Percentiles rank a stretch among this genome's conserved stretches.
Evolutionary conservation across 64 coral and sea anemone genomes (phyloP).

Genomic region (Stylophora pistillata): DNA sequence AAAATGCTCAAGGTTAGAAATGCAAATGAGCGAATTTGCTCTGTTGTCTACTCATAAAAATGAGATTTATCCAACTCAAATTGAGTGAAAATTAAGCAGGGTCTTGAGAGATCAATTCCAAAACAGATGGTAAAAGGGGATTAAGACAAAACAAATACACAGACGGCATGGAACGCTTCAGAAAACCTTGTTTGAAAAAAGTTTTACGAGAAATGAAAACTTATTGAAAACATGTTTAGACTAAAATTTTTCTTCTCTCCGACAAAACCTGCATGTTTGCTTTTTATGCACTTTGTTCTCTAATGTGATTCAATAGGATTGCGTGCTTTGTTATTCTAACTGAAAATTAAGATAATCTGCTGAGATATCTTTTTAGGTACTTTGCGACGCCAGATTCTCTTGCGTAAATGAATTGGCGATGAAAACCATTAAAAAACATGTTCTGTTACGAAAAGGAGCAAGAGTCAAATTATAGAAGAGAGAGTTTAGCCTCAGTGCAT

Average conservation of each 20-base stretch:
- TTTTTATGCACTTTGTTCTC: background rate
- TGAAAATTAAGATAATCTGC: slow-evolving; percentile 11
- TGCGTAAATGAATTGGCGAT: background rate
- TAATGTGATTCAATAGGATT: background rate
- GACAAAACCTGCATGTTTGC: background rate
- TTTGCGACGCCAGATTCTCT: slow-evolving; percentile 8
- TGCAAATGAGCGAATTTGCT: no score
- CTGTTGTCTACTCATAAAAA: no score
- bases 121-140: background rate
- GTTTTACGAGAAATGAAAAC: background rate
- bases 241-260: background rate
- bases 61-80: no score
- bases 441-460: background rate
- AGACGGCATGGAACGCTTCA: background rate
- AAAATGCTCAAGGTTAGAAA: no score
- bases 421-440: background rate
- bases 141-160: background rate
- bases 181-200: background rate
- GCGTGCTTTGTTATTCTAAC: background rate
- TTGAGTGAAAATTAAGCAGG: no score
- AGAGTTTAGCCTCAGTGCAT: background rate
- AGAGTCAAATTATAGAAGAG: background rate
- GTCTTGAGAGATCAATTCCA: no score
- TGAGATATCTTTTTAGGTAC: slow-evolving; percentile 4
- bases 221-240: background rate